Base-by-base conservation (phyloP, 2,797 vertebrate genomes). In the Enteromius afrohamiltoni region DNA sequence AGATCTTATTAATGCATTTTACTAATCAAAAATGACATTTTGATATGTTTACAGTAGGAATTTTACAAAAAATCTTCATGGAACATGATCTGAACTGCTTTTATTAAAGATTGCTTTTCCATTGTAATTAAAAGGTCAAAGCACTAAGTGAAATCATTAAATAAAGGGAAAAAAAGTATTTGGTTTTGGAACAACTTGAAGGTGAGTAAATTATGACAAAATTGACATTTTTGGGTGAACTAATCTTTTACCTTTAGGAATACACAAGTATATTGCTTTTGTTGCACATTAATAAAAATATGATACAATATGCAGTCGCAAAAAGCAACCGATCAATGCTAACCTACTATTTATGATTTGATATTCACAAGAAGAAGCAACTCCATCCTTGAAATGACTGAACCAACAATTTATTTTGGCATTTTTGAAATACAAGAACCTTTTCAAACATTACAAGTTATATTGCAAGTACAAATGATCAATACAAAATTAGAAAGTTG, bases 401-500 rank as follows among this genome's bases (percentile, higher is more conserved):
- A 90, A 89, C 87, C 77, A 87, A 91, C 88, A 90, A 85, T 88
- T 91, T 90, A 91, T 91, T 91, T 88, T 71, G 49, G 87, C 78
- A 86, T 89, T 84, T 90, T 89, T 90, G 85, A 90, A 91, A 92
- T 88, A 94, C 91, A 91, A 87, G 90, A 87, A 91, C 87, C 86
- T 92, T 92, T 91, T 92, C 86, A 90, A 90, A 93, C 91, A 90
- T 37, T 78, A 83, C 82, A 83, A 83, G 90, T 91, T 93, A 91
- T 93, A 88, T 91, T 92, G 94, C 94, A 93, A 94, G 93, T 95
- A 95, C 94, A 95, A 95, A 95, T 94, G 90, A 91, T 92, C 87
- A 87, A 93, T 95, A 94, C 87, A 95, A 94, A 95, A 94, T 86
- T 91, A 90, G 85, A 92, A 94, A 94, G 87, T 92, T 89, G 86